These are phyloP conservation scores for Astyanax mexicanus DNA, from an alignment of 2,797 vertebrate species.

Conservation along the genomic window DNA sequence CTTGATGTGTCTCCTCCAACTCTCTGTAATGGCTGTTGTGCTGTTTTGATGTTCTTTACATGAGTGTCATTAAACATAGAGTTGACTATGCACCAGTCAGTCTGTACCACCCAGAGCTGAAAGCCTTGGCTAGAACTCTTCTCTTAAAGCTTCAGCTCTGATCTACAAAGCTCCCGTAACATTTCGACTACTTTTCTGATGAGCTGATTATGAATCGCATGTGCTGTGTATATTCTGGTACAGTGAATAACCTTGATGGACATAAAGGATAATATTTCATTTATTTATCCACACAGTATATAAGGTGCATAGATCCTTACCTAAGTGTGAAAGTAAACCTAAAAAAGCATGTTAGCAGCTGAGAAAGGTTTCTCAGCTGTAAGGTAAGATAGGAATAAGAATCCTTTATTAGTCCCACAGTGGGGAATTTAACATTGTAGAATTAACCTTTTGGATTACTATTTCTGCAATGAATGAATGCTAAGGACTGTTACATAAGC, in stretches of 20 bases:
- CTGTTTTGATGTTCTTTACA: slow-evolving; percentile 76
- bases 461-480: slow-evolving; percentile 59
- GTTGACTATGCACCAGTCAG: slow-evolving; percentile 63
- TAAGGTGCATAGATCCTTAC: neutral
- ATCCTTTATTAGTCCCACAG: no score
- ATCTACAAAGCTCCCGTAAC: neutral
- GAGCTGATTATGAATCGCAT: neutral
- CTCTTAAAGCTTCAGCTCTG: slow-evolving; percentile 13
- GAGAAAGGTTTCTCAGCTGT: no score
- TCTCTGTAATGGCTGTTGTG: slow-evolving; percentile 74
- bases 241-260: slow-evolving; percentile 11
- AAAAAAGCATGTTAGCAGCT: neutral
- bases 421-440: no score
- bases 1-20: slow-evolving; percentile 73
- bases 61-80: slow-evolving; percentile 67
- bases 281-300: slow-evolving; percentile 20
- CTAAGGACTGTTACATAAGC: slow-evolving; percentile 78
- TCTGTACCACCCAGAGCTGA: slow-evolving; percentile 40
- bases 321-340: neutral
- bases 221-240: slow-evolving; percentile 7
- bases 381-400: no score
- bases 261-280: neutral
- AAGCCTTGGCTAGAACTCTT: slow-evolving; percentile 28
- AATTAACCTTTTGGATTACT: slow-evolving; percentile 6
- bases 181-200: neutral